Evolutionary conservation across 2,888 invertebrate species (phyloP), one percentile per base, ranked within the genome.

Genomic region (Torymus tubicola): DNA sequence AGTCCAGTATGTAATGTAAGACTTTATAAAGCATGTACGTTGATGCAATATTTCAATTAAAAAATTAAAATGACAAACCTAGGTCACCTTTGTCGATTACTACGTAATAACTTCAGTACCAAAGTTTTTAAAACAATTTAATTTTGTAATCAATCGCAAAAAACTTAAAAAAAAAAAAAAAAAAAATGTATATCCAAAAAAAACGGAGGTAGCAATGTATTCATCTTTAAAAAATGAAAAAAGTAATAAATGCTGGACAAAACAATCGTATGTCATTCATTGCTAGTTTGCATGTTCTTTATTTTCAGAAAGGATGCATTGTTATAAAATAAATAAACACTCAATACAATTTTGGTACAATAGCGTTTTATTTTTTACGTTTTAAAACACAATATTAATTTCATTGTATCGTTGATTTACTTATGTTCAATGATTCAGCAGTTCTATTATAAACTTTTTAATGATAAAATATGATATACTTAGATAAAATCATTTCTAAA

Each of bases 321-420:
- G 18, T 65, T 42, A 65, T 42, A 42, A 12, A 73, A 55, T 65
- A 63, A 65, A 70, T 57, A 75, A 78, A 67, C 58, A 63, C 70
- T 55, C 21, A 63, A 63, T 16, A 21, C 52, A 57, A 67, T 78
- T 82, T 82, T 82, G 82, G 82, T 82, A 82, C 78, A 80, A 74
- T 82, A 82, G 82, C 77, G 57, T 78, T 82, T 78, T 82, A 80
- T 82, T 82, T 64, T 81, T 75, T 69, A 72, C 21, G 60, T 69
- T 82, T 80, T 65, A 64, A 79, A 82, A 82, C 79, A 82, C 70
- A 80, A 74, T 79, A 74, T 71, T 76, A 77, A 81, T 78, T 78
- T 74, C 69, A 70, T 70, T 53, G 53, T 80, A 82, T 80, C 53
- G 61, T 80, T 82, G 61, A 77, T 68, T 79, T 55, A 76, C 76